Evolutionary conservation across 2,797 vertebrate genomes (phyloP).

Genomic region (Catostomus latipinnis): DNA sequence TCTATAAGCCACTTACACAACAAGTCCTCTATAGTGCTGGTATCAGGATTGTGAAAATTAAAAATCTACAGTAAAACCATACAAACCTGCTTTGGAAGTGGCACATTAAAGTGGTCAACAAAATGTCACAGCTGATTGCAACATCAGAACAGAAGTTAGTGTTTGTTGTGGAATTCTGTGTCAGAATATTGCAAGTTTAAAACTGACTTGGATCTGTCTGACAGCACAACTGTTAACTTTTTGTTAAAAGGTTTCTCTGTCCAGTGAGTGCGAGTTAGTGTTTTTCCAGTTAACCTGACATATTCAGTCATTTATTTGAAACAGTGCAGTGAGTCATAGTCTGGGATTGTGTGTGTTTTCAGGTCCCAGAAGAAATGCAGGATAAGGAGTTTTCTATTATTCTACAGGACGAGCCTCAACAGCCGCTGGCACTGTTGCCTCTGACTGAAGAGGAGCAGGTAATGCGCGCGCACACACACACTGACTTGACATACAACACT

Average conservation of each 20-base stretch:
- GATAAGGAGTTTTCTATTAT: constrained; percentile 93
- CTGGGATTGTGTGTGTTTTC: background rate
- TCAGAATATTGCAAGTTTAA: no score
- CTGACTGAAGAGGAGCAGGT: constrained; percentile 96
- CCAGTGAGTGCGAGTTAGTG: background rate
- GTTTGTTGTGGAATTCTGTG: no score
- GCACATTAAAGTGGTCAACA: no score
- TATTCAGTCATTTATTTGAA: constrained; percentile 10
- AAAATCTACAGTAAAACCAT: no score
- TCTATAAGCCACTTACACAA: no score
- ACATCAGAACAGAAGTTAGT: background rate
- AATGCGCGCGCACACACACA: constrained; percentile 27
- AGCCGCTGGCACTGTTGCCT: constrained; percentile 89
- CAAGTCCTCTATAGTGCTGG: no score
- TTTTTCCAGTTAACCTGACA: background rate
- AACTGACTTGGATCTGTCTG: background rate
- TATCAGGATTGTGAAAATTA: no score
- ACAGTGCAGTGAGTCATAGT: background rate
- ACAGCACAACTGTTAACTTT: background rate
- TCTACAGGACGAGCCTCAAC: constrained; percentile 90
- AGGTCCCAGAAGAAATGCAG: constrained; percentile 94
- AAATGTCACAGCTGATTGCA: background rate
- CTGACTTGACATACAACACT: background rate
- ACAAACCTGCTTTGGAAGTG: no score
- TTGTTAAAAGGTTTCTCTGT: background rate